A percentile compares a stretch with the other conserved stretches of the same genome.
Conservation (phyloP, 1,140 invertebrate species). For the Zophobas atratus region DNA sequence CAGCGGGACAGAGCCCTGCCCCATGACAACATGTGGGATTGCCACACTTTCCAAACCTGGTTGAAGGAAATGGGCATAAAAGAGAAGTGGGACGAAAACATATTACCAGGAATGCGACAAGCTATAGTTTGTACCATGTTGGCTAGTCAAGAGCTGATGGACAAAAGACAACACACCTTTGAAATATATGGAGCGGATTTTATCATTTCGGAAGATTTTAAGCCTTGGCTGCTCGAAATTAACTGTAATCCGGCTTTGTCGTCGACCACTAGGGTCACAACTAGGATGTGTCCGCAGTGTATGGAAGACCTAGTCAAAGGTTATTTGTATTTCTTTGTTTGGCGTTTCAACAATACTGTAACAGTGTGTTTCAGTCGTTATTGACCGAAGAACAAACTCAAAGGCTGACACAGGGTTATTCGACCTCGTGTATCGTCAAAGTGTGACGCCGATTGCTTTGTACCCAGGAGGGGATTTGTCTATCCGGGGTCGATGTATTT, state of each 20-base stretch:
- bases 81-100: slow-evolving; percentile 84
- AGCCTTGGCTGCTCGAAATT: slow-evolving; percentile 95
- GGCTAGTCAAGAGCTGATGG: slow-evolving; percentile 89
- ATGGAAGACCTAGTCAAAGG: slow-evolving; percentile 95
- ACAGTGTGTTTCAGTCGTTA: slow-evolving; percentile 78
- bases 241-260: slow-evolving; percentile 95
- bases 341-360: not conserved
- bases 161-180: slow-evolving; percentile 89
- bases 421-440: slow-evolving; percentile 86
- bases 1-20: slow-evolving; percentile 83
- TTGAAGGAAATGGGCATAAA: slow-evolving; percentile 80
- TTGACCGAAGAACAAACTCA: slow-evolving; percentile 85
- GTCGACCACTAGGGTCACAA: slow-evolving; percentile 89
- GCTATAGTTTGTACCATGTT: slow-evolving; percentile 89
- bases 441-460: slow-evolving; percentile 81
- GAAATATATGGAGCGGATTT: slow-evolving; percentile 96
- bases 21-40: slow-evolving; percentile 91
- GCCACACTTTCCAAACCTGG: slow-evolving; percentile 83
- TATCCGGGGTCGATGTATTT: slow-evolving; percentile 74
- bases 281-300: slow-evolving; percentile 87
- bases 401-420: slow-evolving; percentile 89
- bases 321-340: slow-evolving; percentile 65
- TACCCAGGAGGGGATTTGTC: slow-evolving; percentile 86
- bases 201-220: slow-evolving; percentile 91
- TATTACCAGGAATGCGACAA: slow-evolving; percentile 83